Percentiles rank a stretch among this genome's conserved stretches.
Evolutionary conservation across 2,888 invertebrate species (phyloP).

Genomic region (Xylota sylvarum): DNA sequence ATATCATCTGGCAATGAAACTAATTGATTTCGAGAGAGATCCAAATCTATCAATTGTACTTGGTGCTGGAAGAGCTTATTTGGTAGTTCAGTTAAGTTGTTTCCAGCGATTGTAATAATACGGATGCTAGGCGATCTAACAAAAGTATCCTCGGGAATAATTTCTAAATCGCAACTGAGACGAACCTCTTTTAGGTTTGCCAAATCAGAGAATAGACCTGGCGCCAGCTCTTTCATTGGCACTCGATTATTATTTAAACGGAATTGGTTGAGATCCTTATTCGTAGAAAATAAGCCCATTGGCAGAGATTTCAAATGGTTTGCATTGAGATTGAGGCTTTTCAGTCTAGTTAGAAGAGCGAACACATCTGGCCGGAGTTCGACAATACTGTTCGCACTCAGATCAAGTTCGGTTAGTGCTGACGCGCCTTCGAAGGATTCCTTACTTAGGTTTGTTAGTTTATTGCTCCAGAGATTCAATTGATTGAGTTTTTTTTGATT

Average conservation of each 20-base stretch:
- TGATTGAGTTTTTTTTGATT: conserved; percentile 87
- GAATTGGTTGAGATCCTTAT: conserved; percentile 86
- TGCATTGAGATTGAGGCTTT: conserved; percentile 88
- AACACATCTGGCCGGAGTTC: conserved; percentile 88
- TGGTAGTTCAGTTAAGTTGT: conserved; percentile 87
- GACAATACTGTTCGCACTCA: conserved; percentile 88
- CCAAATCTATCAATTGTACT: conserved; percentile 87
- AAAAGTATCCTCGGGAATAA: conserved; percentile 88
- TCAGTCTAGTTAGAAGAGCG: conserved; percentile 87
- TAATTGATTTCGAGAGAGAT: conserved; percentile 89
- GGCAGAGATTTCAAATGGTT: conserved; percentile 89
- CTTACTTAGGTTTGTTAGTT: conserved; percentile 88
- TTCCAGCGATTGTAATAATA: conserved; percentile 88
- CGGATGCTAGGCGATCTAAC: conserved; percentile 86
- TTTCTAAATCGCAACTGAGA: conserved; percentile 86
- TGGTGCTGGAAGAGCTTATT: conserved; percentile 88
- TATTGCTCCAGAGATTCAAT: conserved; percentile 90
- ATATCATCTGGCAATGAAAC: conserved; percentile 86
- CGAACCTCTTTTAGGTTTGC: conserved; percentile 87
- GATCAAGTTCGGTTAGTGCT: conserved; percentile 88
- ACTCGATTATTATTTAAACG: conserved; percentile 87
- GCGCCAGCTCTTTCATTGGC: conserved; percentile 87
- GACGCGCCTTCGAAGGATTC: conserved; percentile 88
- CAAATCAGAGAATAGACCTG: conserved; percentile 87
- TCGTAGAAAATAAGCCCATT: conserved; percentile 86